phyloP scores from a whole-genome alignment of 53 echinoderm and acorn worm genomes.

The Astropecten irregularis region DNA sequence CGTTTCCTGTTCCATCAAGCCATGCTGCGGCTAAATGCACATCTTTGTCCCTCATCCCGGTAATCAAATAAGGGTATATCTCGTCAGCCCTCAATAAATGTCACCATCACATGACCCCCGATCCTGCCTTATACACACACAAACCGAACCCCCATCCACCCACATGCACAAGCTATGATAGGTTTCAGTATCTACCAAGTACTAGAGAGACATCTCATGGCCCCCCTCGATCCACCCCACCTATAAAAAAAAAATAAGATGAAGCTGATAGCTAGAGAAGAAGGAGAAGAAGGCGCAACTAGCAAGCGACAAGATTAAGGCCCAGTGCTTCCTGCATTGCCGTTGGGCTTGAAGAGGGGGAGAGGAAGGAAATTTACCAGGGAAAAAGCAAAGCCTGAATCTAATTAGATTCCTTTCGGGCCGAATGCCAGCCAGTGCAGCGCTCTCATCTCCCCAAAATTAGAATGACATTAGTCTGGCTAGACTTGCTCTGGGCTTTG shows the following conservation, averaged over 20 bases:
- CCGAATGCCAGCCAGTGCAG: neutral
- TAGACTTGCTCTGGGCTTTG: conserved; percentile 15
- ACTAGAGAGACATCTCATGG: neutral
- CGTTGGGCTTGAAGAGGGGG: neutral
- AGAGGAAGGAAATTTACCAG: conserved; percentile 30
- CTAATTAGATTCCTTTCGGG: conserved; percentile 53
- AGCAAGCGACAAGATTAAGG: conserved; percentile 49
- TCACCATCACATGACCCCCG: conserved; percentile 24
- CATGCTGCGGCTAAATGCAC: neutral
- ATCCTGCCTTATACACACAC: neutral
- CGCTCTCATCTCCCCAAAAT: conserved; percentile 44
- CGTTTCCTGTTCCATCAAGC: too few relatives aligned
- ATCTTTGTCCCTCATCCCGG: conserved; percentile 36
- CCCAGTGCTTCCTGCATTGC: conserved; percentile 22
- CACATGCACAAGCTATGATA: too few relatives aligned
- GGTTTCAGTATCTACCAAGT: neutral
- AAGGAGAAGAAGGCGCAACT: conserved; percentile 16
- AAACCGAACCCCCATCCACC: neutral
- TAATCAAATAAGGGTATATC: conserved; percentile 28
- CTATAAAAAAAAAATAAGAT: neutral
- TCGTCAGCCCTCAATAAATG: conserved; percentile 20
- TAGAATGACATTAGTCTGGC: conserved; percentile 57
- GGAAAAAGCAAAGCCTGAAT: conserved; percentile 28
- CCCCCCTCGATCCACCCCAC: too few relatives aligned
- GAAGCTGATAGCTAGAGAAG: too few relatives aligned